Conservation (phyloP, 2,113 vertebrate species). For the Cygnus atratus region DNA sequence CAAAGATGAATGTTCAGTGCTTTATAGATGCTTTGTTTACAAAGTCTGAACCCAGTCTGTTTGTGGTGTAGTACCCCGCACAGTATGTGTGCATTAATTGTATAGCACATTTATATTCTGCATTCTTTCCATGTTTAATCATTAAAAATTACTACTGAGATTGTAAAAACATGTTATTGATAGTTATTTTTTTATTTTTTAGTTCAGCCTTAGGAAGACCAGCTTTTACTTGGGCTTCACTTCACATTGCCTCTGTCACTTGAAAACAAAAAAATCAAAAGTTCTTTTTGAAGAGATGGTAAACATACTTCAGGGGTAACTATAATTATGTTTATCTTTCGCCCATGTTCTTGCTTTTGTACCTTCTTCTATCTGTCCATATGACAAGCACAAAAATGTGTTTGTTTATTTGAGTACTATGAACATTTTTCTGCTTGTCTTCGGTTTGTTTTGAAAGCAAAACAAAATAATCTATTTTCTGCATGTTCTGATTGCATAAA, state of each 20-base stretch:
- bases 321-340: not conserved
- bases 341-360: not conserved
- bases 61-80: not conserved
- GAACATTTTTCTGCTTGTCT: not conserved
- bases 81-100: rapidly evolving
- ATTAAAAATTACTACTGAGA: not conserved
- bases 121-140: not conserved
- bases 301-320: not conserved
- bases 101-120: not conserved
- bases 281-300: not conserved
- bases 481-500: not conserved
- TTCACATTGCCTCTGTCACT: not conserved
- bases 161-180: not conserved
- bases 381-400: not conserved
- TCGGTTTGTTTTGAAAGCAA: not conserved
- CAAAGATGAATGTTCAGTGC: rapidly evolving
- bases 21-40: not conserved
- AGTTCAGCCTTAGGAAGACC: not conserved
- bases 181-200: not conserved
- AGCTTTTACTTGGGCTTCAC: not conserved
- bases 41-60: not conserved
- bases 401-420: not conserved
- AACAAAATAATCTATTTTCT: not conserved
- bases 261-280: not conserved
- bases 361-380: not conserved